Conservation (phyloP, 2,888 invertebrate species). For the Drosophila fulvimacula region DNA sequence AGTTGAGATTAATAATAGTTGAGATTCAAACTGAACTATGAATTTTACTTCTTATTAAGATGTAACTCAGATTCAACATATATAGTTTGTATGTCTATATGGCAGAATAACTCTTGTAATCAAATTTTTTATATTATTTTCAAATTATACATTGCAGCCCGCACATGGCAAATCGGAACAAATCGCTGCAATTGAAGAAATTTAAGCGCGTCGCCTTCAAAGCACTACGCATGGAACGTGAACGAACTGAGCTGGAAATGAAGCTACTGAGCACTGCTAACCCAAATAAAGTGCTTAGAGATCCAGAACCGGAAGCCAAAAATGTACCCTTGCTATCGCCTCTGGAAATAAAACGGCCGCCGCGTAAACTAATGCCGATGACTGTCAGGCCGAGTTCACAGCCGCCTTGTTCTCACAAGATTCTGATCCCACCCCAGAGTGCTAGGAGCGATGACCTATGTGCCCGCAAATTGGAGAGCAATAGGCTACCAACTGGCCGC, state of each 20-base stretch:
- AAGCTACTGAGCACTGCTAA: background rate
- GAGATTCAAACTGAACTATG: background rate
- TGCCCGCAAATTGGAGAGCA: background rate
- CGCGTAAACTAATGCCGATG: background rate
- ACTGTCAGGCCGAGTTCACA: background rate
- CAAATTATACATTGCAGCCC: background rate
- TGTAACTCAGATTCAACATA: background rate
- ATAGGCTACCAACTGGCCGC: background rate
- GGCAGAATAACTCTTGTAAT: background rate
- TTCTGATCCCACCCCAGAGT: background rate
- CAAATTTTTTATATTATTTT: background rate
- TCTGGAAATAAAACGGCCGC: background rate
- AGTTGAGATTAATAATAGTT: too few species aligned
- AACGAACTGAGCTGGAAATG: background rate
- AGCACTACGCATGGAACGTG: background rate
- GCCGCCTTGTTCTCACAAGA: background rate
- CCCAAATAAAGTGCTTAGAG: background rate
- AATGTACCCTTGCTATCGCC: background rate
- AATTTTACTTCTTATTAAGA: background rate
- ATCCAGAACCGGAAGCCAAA: background rate
- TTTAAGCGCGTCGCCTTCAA: conserved; percentile 1
- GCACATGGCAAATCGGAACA: conserved; percentile 1
- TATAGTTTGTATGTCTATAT: background rate
- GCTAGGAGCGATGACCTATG: too few species aligned
- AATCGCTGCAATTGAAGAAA: background rate